Base-by-base conservation (phyloP, 2,888 invertebrate genomes). In the Coremacera marginata region DNA sequence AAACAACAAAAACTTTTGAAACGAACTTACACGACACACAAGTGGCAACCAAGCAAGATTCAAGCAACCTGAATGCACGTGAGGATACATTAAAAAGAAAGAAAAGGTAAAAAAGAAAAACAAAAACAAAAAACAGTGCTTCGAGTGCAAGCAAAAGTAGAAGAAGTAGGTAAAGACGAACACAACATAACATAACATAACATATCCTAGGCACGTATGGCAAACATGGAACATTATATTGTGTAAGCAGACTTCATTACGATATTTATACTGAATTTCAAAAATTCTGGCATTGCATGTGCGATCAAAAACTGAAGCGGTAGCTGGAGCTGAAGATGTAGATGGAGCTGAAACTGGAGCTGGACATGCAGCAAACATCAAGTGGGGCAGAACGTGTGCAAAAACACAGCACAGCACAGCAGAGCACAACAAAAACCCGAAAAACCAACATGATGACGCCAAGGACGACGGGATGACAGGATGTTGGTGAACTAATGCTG, bases 201-300 rank as follows among this genome's bases (percentile, higher is more conserved):
- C 84, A 85, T 82, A 86, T 84, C 86, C 87, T 82, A 85, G 82
- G 86, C 87, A 87, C 87, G 87, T 87, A 87, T 83, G 84, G 86
- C 87, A 87, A 87, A 87, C 87, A 87, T 83, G 84, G 86, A 84
- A 83, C 85, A 87, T 87, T 87, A 87, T 87, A 87, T 86, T 85
- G 85, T 86, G 84, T 86, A 86, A 87, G 87, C 87, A 86, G 87
- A 87, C 87, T 87, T 87, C 87, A 87, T 87, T 87, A 87, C 87
- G 85, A 85, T 86, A 86, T 87, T 87, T 87, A 87, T 87, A 85
- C 85, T 85, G 84, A 86, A 85, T 85, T 85, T 84, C 83, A 84
- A 81, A 83, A 83, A 82, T 83, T 83, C 83, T 84, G 82, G 81
- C 84, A 85, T 84, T 82, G 84, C 83, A 82, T 82, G 79, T 78